These are phyloP conservation scores for Mustela lutreola DNA, from an alignment of 2,113 vertebrate genomes.

Conservation along the genomic window DNA sequence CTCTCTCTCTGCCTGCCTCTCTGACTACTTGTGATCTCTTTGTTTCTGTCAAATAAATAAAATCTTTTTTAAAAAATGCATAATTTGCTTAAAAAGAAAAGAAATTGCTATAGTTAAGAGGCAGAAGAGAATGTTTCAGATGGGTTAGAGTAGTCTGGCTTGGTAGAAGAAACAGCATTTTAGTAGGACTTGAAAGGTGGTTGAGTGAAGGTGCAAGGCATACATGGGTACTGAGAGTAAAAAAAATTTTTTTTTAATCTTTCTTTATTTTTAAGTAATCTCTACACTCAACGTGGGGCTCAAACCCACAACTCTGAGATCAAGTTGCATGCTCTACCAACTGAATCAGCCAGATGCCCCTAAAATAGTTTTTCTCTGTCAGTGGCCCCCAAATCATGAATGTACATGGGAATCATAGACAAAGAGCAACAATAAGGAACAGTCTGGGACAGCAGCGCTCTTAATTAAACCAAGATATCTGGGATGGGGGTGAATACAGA, in stretches of 20 bases:
- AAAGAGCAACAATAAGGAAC: not conserved
- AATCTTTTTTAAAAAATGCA: no score
- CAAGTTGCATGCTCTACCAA: not conserved
- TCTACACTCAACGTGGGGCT: not conserved
- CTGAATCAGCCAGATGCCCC: not conserved
- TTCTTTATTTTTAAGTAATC: not conserved
- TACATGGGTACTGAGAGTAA: not conserved
- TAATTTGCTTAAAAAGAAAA: no score
- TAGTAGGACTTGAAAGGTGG: not conserved
- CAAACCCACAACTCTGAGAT: not conserved
- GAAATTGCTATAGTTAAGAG: not conserved
- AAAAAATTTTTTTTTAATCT: not conserved
- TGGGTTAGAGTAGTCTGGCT: not conserved
- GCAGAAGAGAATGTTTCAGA: constrained; percentile 18
- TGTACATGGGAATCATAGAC: not conserved
- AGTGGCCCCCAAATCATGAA: no score
- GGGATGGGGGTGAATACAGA: not conserved
- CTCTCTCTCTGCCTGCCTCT: no score
- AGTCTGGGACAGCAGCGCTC: not conserved
- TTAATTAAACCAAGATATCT: not conserved
- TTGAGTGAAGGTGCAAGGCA: not conserved
- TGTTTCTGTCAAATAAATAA: no score
- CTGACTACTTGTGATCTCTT: no score
- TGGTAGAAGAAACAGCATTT: constrained; percentile 18
- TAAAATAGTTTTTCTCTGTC: not conserved